Percentiles rank a stretch among this genome's conserved stretches.
Conservation (phyloP, 1,140 invertebrate genomes). For the Drosophila triauraria region DNA sequence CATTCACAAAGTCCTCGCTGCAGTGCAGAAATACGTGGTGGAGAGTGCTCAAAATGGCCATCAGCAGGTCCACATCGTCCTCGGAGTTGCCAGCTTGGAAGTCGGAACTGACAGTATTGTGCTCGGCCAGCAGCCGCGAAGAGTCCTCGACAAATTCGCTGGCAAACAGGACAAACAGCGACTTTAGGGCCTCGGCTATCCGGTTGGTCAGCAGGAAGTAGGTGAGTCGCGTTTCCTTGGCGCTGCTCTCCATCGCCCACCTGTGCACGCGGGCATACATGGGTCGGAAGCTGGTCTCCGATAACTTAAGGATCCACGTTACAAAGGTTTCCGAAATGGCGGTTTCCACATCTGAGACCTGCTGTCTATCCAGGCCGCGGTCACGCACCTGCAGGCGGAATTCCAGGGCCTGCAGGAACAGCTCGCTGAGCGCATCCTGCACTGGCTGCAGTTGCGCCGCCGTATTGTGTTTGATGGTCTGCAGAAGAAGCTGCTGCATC, state of each 20-base stretch:
- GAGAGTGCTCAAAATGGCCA: slow-evolving; percentile 90
- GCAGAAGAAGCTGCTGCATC: slow-evolving; percentile 89
- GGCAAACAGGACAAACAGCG: slow-evolving; percentile 95
- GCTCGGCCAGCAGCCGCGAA: slow-evolving; percentile 88
- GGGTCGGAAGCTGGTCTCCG: slow-evolving; percentile 94
- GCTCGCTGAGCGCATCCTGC: slow-evolving; percentile 89
- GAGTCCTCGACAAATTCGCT: slow-evolving; percentile 93
- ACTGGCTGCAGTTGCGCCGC: slow-evolving; percentile 88
- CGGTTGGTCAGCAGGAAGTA: slow-evolving; percentile 89
- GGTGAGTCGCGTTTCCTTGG: slow-evolving; percentile 69
- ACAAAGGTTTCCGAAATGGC: slow-evolving; percentile 91
- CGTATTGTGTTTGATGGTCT: slow-evolving; percentile 88
- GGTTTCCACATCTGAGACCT: slow-evolving; percentile 87
- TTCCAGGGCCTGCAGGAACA: slow-evolving; percentile 92
- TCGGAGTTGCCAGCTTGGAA: slow-evolving; percentile 85
- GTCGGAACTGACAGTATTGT: slow-evolving; percentile 86
- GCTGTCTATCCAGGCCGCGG: slow-evolving; percentile 52
- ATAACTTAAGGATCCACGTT: slow-evolving; percentile 93
- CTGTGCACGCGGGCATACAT: slow-evolving; percentile 94
- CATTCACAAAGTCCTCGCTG: slow-evolving; percentile 92
- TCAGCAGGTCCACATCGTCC: slow-evolving; percentile 86
- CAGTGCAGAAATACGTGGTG: slow-evolving; percentile 93
- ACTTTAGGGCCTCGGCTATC: slow-evolving; percentile 93
- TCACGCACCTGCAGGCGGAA: slow-evolving; percentile 86
- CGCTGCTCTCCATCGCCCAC: slow-evolving; percentile 90